A percentile compares a stretch with the other conserved stretches of the same genome.
phyloP scores from a whole-genome alignment of 2,888 invertebrate species.

The Eristalis intricaria region DNA sequence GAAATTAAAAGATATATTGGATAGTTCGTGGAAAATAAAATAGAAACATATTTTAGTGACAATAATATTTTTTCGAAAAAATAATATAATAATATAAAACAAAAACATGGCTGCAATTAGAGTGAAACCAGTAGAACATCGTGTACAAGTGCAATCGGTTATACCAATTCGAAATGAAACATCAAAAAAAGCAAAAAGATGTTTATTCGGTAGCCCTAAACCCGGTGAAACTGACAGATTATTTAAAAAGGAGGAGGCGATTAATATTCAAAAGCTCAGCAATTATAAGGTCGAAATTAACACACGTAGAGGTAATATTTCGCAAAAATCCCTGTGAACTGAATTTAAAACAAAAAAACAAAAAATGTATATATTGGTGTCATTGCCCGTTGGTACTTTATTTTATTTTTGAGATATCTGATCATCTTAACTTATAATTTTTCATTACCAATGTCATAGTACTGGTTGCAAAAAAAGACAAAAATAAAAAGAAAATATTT shows the following conservation, averaged over 20 bases:
- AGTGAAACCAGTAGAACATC: neutral
- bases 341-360: neutral
- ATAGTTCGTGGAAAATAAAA: neutral
- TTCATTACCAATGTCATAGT: neutral
- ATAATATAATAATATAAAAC: neutral
- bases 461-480: too few species aligned
- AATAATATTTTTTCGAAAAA: neutral
- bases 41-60: neutral
- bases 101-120: neutral
- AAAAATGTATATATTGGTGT: neutral
- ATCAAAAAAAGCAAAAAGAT: neutral
- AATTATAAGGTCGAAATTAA: neutral
- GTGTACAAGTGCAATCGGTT: neutral
- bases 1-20: neutral
- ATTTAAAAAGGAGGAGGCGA: neutral
- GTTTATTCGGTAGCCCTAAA: neutral
- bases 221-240: neutral
- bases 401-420: neutral
- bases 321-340: neutral
- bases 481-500: neutral
- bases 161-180: neutral
- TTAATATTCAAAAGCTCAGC: neutral
- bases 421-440: neutral
- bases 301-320: neutral
- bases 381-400: conserved; percentile 6